phyloP scores from a whole-genome alignment of 1,140 invertebrate species.

The Hycleus cichorii region DNA sequence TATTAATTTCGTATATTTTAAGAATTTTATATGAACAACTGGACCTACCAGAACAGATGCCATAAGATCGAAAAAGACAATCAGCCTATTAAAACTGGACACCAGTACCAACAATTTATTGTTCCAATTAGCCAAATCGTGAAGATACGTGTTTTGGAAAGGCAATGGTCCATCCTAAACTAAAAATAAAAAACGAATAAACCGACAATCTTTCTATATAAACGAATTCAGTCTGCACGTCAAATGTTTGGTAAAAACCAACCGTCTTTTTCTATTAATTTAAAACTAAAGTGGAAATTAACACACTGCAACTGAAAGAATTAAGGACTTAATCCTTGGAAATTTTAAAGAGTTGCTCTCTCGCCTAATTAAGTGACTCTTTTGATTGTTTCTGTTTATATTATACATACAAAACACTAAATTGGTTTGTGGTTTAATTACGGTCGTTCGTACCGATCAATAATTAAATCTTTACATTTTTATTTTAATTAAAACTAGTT shows the following conservation, averaged over 20 bases:
- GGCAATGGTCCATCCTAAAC: conserved; percentile 31
- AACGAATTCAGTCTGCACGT: background rate
- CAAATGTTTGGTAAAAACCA: too few relatives aligned
- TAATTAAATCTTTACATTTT: too few relatives aligned
- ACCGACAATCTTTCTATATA: background rate
- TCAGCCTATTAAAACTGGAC: conserved; percentile 43
- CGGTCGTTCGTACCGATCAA: too few relatives aligned
- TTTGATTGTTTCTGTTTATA: too few relatives aligned
- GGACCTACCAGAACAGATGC: conserved; percentile 36
- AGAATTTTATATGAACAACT: conserved; percentile 28
- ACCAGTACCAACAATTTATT: conserved; percentile 42
- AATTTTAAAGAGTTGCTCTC: conserved; percentile 11
- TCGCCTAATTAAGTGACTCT: conserved; percentile 25
- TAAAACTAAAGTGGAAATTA: conserved; percentile 32
- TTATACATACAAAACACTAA: too few relatives aligned
- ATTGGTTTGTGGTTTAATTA: too few relatives aligned
- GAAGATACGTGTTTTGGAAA: conserved; percentile 43
- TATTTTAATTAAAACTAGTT: too few relatives aligned
- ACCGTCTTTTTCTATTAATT: background rate
- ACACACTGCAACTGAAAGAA: conserved; percentile 16
- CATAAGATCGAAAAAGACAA: conserved; percentile 39
- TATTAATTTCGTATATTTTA: too few relatives aligned
- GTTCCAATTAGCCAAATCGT: conserved; percentile 44
- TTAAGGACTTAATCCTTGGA: conserved; percentile 30
- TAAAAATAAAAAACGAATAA: background rate